Conservation (phyloP, 1,140 invertebrate species). For the Pseudomyrmex dendroicus region DNA sequence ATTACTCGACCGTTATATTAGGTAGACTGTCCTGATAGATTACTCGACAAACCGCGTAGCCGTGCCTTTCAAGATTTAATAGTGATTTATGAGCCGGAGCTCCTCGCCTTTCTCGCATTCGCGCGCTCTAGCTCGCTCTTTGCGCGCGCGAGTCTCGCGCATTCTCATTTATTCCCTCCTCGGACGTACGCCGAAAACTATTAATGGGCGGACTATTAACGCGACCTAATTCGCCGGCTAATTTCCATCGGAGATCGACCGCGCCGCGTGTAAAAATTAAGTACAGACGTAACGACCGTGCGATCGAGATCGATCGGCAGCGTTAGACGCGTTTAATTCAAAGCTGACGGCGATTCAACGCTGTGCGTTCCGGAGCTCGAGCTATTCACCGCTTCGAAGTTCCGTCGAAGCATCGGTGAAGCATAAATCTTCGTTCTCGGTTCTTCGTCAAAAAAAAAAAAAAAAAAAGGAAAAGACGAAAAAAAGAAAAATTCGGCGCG, state of each 20-base stretch:
- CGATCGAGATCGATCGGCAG: slow-evolving; percentile 22
- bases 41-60: slow-evolving; percentile 77
- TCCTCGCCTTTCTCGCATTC: neutral
- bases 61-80: slow-evolving; percentile 81
- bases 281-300: slow-evolving; percentile 1
- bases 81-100: slow-evolving; percentile 79
- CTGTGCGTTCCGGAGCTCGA: neutral
- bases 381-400: slow-evolving; percentile 1
- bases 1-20: slow-evolving; percentile 76
- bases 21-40: slow-evolving; percentile 79
- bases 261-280: neutral
- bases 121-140: slow-evolving; percentile 1
- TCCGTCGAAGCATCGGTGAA: slow-evolving; percentile 24
- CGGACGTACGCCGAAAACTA: slow-evolving; percentile 4
- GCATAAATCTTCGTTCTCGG: slow-evolving; percentile 51
- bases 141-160: neutral
- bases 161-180: slow-evolving; percentile 30
- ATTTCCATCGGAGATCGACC: slow-evolving; percentile 8
- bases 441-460: slow-evolving; percentile 1
- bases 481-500: no score
- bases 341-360: neutral
- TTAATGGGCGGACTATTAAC: slow-evolving; percentile 47
- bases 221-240: slow-evolving; percentile 45
- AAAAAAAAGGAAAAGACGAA: no score
- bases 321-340: slow-evolving; percentile 18